phyloP scores from a whole-genome alignment of 1,140 invertebrate genomes.

The Teleopsis dalmanni region DNA sequence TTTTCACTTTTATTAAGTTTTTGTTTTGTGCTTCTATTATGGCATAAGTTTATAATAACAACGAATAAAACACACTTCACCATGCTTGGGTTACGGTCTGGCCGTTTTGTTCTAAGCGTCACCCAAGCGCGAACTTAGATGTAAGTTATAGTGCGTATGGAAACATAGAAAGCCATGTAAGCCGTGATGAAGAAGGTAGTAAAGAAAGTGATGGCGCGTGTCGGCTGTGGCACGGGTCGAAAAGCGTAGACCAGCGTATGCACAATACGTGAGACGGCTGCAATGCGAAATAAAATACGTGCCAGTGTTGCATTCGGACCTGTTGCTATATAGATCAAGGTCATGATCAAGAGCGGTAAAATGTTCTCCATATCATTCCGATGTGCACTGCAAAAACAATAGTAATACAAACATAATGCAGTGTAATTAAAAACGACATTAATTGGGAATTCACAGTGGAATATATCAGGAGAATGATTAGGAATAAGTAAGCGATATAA shows the following conservation, averaged over 20 bases:
- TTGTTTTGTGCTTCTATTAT: too few relatives aligned
- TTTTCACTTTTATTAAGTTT: too few relatives aligned
- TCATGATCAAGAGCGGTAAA: constrained; percentile 53
- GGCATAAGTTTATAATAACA: too few relatives aligned
- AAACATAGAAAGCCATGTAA: constrained; percentile 47
- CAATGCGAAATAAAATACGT: constrained; percentile 50
- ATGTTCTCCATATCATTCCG: constrained; percentile 64
- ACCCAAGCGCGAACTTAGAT: too few relatives aligned
- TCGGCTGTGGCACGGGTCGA: constrained; percentile 50
- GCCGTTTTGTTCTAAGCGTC: too few relatives aligned
- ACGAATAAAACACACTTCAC: too few relatives aligned
- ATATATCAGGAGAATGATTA: too few relatives aligned
- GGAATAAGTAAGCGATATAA: too few relatives aligned
- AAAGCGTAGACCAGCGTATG: constrained; percentile 56
- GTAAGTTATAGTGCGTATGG: constrained; percentile 20
- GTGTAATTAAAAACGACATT: neutral
- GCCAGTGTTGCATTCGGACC: constrained; percentile 49
- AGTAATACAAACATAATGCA: neutral
- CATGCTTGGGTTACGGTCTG: too few relatives aligned
- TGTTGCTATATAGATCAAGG: constrained; percentile 51
- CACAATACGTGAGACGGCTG: constrained; percentile 49
- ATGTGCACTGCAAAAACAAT: constrained; percentile 50
- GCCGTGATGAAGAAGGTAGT: constrained; percentile 45
- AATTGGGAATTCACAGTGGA: neutral
- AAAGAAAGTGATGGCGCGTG: constrained; percentile 48